Percentiles rank a stretch among this genome's conserved stretches.
phyloP scores from a whole-genome alignment of 2,113 vertebrate genomes.

The Puma concolor region DNA sequence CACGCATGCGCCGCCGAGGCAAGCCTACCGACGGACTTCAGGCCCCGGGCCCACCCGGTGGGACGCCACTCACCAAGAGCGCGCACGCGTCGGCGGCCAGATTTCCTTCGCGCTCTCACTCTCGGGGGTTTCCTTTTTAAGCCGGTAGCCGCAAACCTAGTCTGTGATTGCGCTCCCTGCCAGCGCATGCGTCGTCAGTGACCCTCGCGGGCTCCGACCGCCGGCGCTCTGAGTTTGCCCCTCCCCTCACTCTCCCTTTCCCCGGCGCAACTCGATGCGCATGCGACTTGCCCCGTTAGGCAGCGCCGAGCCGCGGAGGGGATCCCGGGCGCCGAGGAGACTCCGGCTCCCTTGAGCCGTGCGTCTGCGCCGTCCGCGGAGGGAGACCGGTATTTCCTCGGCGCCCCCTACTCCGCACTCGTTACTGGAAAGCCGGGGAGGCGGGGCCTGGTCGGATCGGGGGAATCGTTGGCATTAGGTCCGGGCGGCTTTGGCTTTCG shows the following conservation, averaged over 20 bases:
- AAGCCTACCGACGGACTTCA: slow-evolving; percentile 29
- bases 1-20: slow-evolving; percentile 78
- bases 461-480: not conserved
- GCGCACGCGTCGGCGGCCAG: slow-evolving; percentile 68
- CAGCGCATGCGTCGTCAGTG: slow-evolving; percentile 68
- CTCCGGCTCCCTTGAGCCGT: not conserved
- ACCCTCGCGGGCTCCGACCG: not conserved
- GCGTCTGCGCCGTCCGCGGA: not conserved
- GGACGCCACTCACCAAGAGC: slow-evolving; percentile 64
- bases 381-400: not conserved
- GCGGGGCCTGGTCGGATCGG: not conserved
- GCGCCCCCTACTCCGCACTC: not conserved
- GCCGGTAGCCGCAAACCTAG: slow-evolving; percentile 30
- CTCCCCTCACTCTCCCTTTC: slow-evolving; percentile 64
- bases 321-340: not conserved
- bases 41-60: slow-evolving; percentile 55
- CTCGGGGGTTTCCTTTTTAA: slow-evolving; percentile 41
- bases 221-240: slow-evolving; percentile 6
- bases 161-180: slow-evolving; percentile 67
- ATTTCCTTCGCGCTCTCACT: not conserved
- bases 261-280: slow-evolving; percentile 34
- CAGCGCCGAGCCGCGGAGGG: not conserved
- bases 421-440: slow-evolving; percentile 43
- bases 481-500: not conserved
- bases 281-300: slow-evolving; percentile 58